Conservation (phyloP, 2,797 vertebrate species). For the Cyclura pinguis region DNA sequence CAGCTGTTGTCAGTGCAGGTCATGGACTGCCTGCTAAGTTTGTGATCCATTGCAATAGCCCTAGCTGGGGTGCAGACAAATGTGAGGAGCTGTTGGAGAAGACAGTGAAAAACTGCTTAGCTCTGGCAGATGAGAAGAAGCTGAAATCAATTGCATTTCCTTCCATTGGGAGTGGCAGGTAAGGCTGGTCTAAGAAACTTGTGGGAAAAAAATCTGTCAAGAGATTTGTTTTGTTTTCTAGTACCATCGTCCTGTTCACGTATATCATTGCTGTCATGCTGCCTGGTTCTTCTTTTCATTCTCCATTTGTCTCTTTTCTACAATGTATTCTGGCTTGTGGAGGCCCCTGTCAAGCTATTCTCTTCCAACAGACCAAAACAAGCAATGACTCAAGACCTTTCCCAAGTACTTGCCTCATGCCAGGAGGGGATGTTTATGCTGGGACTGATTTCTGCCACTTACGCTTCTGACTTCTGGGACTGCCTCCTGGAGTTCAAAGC, state of each 20-base stretch:
- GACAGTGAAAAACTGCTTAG: conserved; percentile 97
- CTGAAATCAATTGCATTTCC: conserved; percentile 97
- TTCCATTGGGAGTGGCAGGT: conserved; percentile 97
- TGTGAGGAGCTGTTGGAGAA: conserved; percentile 97
- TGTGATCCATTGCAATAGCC: conserved; percentile 98
- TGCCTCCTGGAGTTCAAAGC: background rate
- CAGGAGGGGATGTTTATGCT: background rate
- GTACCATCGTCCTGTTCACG: background rate
- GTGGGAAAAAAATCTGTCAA: rapidly evolving
- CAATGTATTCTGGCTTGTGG: conserved; percentile 8
- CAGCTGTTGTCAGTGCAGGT: conserved; percentile 90
- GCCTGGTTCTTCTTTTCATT: background rate
- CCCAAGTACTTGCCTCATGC: background rate
- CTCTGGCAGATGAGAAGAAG: conserved; percentile 97
- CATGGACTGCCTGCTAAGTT: conserved; percentile 94
- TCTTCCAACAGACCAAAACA: background rate
- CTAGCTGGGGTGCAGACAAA: conserved; percentile 94
- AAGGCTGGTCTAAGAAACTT: conserved; percentile 41
- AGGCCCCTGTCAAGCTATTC: background rate
- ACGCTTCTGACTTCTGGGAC: background rate
- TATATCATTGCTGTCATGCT: background rate
- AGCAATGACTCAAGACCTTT: background rate
- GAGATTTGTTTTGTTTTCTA: background rate
- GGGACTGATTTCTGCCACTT: background rate
- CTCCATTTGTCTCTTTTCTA: background rate